Evolutionary conservation across 2,888 invertebrate species (phyloP).

Genomic region (Parnassius glacialis): DNA sequence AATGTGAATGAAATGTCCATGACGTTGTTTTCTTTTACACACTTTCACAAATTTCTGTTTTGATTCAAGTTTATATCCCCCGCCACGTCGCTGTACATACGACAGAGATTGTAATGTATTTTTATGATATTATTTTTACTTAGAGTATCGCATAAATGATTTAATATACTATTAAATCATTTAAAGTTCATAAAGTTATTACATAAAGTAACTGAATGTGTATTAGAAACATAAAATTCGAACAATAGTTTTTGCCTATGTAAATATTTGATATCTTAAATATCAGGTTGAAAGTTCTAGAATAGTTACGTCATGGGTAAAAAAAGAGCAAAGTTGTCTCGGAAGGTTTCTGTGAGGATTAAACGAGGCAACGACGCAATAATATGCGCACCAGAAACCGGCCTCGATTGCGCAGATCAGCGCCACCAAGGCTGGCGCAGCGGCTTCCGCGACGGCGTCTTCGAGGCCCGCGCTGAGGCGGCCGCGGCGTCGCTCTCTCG

Average conservation of each 20-base stretch:
- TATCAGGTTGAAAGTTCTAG: constrained; percentile 1
- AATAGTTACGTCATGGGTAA: constrained; percentile 48
- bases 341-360: constrained; percentile 63
- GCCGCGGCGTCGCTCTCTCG: constrained; percentile 60
- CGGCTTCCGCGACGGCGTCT: constrained; percentile 75
- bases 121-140: background rate
- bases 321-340: constrained; percentile 42
- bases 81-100: constrained; percentile 8
- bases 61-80: constrained; percentile 20
- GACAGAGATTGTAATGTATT: constrained; percentile 1
- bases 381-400: constrained; percentile 71
- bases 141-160: too few relatives aligned
- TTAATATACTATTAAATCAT: too few relatives aligned
- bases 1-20: constrained; percentile 25
- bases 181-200: too few relatives aligned
- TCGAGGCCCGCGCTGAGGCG: constrained; percentile 53
- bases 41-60: constrained; percentile 27
- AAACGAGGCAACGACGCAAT: constrained; percentile 67
- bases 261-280: too few relatives aligned
- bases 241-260: too few relatives aligned
- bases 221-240: too few relatives aligned
- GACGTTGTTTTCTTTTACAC: constrained; percentile 20
- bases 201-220: too few relatives aligned
- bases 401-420: constrained; percentile 76
- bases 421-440: constrained; percentile 76